Percentiles rank a stretch among this genome's conserved stretches.
These are phyloP conservation scores for Oryzias melastigma DNA, from an alignment of 2,113 vertebrate species.

Conservation along the genomic window DNA sequence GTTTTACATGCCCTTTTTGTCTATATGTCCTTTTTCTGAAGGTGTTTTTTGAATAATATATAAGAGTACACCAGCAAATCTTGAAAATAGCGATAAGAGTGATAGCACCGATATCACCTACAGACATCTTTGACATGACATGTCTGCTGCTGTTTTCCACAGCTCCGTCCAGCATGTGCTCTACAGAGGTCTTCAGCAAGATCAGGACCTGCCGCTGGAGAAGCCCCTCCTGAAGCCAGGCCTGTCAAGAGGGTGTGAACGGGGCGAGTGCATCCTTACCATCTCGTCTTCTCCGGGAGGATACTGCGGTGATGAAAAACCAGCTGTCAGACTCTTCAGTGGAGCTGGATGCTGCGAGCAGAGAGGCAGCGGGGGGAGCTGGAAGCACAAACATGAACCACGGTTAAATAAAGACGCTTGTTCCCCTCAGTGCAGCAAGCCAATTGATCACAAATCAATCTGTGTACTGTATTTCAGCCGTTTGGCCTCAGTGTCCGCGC, in stretches of 20 bases:
- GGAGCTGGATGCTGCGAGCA: slow-evolving; percentile 34
- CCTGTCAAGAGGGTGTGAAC: slow-evolving; percentile 50
- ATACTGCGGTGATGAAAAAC: slow-evolving; percentile 49
- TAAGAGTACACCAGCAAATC: too few relatives aligned
- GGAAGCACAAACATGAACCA: slow-evolving; percentile 34
- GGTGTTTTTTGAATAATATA: too few relatives aligned
- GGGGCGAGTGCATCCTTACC: slow-evolving; percentile 49
- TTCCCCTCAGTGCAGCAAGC: slow-evolving; percentile 39
- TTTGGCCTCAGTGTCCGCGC: slow-evolving; percentile 29
- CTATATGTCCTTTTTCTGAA: too few relatives aligned
- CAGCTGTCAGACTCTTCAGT: slow-evolving; percentile 58
- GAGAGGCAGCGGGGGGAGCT: slow-evolving; percentile 4
- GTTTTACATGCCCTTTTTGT: too few relatives aligned
- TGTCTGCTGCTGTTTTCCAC: slow-evolving; percentile 12
- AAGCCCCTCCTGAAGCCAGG: slow-evolving; percentile 47
- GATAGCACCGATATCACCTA: not conserved
- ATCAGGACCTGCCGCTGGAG: slow-evolving; percentile 44
- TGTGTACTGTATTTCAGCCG: slow-evolving; percentile 31
- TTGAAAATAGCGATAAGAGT: too few relatives aligned
- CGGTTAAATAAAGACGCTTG: slow-evolving; percentile 37
- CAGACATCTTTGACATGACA: not conserved
- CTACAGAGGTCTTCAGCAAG: not conserved
- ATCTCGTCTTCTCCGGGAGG: slow-evolving; percentile 2
- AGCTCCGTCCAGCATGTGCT: slow-evolving; percentile 35
- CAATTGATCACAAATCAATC: slow-evolving; percentile 57